Evolutionary conservation across 2,797 vertebrate species (phyloP), one percentile per base, ranked within the genome.

Genomic region (Cossypha dichroa): DNA sequence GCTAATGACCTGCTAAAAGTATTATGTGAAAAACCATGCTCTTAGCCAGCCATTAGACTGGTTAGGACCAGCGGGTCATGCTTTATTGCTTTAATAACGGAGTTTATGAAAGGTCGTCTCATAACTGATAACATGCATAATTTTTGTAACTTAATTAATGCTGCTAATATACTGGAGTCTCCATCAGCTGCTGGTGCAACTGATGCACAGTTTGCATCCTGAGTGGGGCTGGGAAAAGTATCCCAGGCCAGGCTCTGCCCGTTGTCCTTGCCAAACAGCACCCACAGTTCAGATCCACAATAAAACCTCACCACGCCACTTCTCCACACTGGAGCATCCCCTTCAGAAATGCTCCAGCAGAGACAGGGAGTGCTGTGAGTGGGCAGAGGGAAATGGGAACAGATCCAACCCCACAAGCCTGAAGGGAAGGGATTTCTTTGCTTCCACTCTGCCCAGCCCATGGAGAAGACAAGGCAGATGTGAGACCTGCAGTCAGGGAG

Each of bases 121-220:
- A 74, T 94, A 85, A 94, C 72, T 85, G 89, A 88, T 85, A 85
- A 95, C 31, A 83, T 69, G 82, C 64, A 67, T 94, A 78, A 95
- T 95, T 97, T 96, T 97, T 95, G 72, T 96, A 96, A 96, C 96
- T 97, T 96, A 86, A 87, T 92, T 88, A 95, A 91, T 94, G 92
- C 90, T 78, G 63, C 93, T 93, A 96, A 96, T 91, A 97, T 95
- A 97, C 96, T 96, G 94, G 88, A 95, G 95, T 90, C 83, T 93
- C 95, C 95, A 94, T 95, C 96, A 96, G 94, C 88, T 85, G 93
- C 96, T 69, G 66, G 73, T 94, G 94, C 91, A 84, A 92, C 91
- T 43, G 79, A 94, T 86, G 95, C 10, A 0, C 76, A 62, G 91
- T 88, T 79, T 93, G 88, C 85, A 92, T 48, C 79, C 74, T 0